Evolutionary conservation across 2,888 invertebrate species (phyloP).

Genomic region (Odontocerum albicorne): DNA sequence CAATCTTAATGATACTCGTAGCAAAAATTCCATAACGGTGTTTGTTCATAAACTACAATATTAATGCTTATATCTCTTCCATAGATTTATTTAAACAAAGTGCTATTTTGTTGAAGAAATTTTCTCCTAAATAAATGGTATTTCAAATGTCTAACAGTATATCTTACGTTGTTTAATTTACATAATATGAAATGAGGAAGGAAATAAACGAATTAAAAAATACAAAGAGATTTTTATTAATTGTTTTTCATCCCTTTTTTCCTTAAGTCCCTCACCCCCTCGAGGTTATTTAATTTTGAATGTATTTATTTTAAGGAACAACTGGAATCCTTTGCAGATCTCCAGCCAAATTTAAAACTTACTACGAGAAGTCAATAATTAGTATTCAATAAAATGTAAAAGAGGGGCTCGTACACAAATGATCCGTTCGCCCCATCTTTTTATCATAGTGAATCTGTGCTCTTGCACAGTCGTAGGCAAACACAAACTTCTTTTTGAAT

Average conservation of each 20-base stretch:
- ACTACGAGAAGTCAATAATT: slow-evolving; percentile 33
- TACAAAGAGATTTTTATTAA: slow-evolving; percentile 30
- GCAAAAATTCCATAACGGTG: too few relatives aligned
- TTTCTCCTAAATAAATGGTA: too few relatives aligned
- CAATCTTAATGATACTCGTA: too few relatives aligned
- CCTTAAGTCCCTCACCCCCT: slow-evolving; percentile 17
- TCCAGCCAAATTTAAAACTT: slow-evolving; percentile 31
- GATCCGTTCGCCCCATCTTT: slow-evolving; percentile 1
- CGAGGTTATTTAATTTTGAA: slow-evolving; percentile 27
- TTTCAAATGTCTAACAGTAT: slow-evolving; percentile 14
- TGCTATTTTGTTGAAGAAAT: too few relatives aligned
- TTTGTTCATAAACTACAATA: too few relatives aligned
- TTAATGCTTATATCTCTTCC: too few relatives aligned
- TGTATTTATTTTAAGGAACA: slow-evolving; percentile 26
- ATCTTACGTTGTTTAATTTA: slow-evolving; percentile 31
- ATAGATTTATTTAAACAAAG: too few relatives aligned
- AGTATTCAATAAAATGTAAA: slow-evolving; percentile 34
- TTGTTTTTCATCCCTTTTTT: slow-evolving; percentile 24
- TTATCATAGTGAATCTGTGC: slow-evolving; percentile 8
- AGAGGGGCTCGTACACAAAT: slow-evolving; percentile 16
- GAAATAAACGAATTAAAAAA: slow-evolving; percentile 35
- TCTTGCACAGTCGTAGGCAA: slow-evolving; percentile 20
- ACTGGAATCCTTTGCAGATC: slow-evolving; percentile 9
- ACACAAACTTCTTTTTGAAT: slow-evolving; percentile 33
- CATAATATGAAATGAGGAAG: slow-evolving; percentile 33